These are phyloP conservation scores for Peromyscus maniculatus DNA, from an alignment of 2,113 vertebrate species.

Conservation along the genomic window DNA sequence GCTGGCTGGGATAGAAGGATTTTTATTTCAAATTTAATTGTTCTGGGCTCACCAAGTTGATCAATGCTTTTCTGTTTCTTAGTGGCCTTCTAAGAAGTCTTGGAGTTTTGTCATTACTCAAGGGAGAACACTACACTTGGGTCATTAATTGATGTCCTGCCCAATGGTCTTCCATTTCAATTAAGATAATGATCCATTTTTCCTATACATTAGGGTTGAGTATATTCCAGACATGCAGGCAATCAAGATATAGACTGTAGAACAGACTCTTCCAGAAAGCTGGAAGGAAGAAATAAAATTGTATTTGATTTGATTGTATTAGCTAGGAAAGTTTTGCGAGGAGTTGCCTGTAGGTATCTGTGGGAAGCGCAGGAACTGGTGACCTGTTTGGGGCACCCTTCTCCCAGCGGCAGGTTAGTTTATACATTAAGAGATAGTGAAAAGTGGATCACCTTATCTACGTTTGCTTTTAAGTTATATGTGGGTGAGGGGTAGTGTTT, in stretches of 20 bases:
- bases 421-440: constrained; percentile 46
- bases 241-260: constrained; percentile 1
- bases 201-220: neutral
- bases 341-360: neutral
- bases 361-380: neutral
- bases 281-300: constrained; percentile 44
- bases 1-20: neutral
- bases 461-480: neutral
- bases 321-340: neutral
- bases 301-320: neutral
- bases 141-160: neutral
- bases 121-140: constrained; percentile 19
- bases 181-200: neutral
- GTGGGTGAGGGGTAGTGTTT: neutral
- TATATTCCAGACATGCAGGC: neutral
- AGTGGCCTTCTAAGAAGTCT: constrained; percentile 46
- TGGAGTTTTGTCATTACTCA: constrained; percentile 55
- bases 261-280: constrained; percentile 15
- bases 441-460: neutral
- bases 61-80: neutral
- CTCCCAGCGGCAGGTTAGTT: neutral
- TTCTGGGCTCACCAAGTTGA: neutral
- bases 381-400: neutral
- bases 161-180: constrained; percentile 15
- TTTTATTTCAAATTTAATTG: constrained; percentile 53